Evolutionary conservation across 2,113 vertebrate genomes (phyloP).

Genomic region (Columbina picui): DNA sequence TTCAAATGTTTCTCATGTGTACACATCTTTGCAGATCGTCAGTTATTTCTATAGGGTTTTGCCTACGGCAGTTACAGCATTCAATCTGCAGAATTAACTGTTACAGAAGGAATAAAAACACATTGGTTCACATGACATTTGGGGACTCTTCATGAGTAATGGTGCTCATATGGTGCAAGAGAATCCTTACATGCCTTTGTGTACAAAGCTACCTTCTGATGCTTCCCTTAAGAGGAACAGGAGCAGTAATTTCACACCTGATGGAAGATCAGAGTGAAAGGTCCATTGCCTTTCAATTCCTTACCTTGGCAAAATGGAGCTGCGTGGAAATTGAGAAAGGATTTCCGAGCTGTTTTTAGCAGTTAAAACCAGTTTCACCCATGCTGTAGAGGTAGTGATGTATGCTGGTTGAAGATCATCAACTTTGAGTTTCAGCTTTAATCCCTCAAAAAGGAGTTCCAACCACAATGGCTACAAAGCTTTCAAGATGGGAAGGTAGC

Average conservation of each 20-base stretch:
- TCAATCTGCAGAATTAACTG: conserved; percentile 14
- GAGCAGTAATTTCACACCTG: conserved; percentile 39
- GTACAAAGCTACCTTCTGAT: conserved; percentile 19
- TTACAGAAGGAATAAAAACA: background rate
- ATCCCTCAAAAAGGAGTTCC: background rate
- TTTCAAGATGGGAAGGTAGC: background rate
- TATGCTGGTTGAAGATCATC: background rate
- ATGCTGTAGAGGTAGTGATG: background rate
- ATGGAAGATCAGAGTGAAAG: conserved; percentile 13
- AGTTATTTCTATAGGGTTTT: background rate
- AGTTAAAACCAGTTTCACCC: background rate
- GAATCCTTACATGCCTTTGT: conserved; percentile 10
- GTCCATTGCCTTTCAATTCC: conserved; percentile 19
- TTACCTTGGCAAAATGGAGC: background rate
- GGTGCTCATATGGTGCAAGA: background rate
- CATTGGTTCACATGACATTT: background rate
- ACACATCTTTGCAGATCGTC: background rate
- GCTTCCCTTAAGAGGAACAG: conserved; percentile 1
- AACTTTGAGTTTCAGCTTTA: background rate
- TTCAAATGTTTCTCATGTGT: background rate
- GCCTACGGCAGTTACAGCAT: background rate
- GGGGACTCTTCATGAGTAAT: background rate
- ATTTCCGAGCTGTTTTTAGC: background rate
- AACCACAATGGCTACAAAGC: background rate
- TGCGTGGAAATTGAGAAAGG: background rate